A percentile compares a stretch with the other conserved stretches of the same genome.
Evolutionary conservation across 92 coral and sea anemone genomes (phyloP).

Genomic region (Pocillopora meandrina): DNA sequence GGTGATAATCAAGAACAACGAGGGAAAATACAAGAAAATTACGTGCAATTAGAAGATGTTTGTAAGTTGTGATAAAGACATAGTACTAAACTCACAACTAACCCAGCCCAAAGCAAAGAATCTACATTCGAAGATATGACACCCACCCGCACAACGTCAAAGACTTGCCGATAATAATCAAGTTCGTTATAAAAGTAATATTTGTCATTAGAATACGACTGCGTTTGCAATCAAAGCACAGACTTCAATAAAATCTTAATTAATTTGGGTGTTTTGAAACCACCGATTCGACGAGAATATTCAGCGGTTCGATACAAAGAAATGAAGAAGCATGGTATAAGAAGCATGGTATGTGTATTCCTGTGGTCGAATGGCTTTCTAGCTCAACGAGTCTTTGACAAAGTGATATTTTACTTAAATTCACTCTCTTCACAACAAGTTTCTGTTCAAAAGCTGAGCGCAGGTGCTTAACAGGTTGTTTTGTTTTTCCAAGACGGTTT

Average conservation of each 20-base stretch:
- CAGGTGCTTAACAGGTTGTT: slow-evolving; percentile 32
- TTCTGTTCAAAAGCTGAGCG: slow-evolving; percentile 2
- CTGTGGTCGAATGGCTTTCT: slow-evolving; percentile 43
- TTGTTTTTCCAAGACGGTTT: slow-evolving; percentile 14
- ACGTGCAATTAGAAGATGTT: neutral
- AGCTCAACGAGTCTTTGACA: slow-evolving; percentile 39
- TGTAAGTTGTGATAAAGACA: neutral
- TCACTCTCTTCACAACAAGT: slow-evolving; percentile 11
- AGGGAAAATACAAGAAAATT: slow-evolving; percentile 16
- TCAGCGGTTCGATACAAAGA: neutral
- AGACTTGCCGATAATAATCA: neutral
- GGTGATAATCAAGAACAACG: slow-evolving; percentile 11
- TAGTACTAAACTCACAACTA: neutral
- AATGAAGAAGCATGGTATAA: neutral
- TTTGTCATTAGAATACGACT: neutral
- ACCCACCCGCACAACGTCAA: neutral
- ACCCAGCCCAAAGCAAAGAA: neutral
- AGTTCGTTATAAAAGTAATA: neutral
- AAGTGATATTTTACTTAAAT: slow-evolving; percentile 35
- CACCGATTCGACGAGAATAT: neutral
- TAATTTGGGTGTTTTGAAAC: neutral
- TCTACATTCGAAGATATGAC: neutral
- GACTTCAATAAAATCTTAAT: neutral
- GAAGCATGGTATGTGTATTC: neutral
- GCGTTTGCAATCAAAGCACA: neutral